These are phyloP conservation scores for Anas platyrhynchos DNA, from an alignment of 2,113 vertebrate species.

Conservation along the genomic window DNA sequence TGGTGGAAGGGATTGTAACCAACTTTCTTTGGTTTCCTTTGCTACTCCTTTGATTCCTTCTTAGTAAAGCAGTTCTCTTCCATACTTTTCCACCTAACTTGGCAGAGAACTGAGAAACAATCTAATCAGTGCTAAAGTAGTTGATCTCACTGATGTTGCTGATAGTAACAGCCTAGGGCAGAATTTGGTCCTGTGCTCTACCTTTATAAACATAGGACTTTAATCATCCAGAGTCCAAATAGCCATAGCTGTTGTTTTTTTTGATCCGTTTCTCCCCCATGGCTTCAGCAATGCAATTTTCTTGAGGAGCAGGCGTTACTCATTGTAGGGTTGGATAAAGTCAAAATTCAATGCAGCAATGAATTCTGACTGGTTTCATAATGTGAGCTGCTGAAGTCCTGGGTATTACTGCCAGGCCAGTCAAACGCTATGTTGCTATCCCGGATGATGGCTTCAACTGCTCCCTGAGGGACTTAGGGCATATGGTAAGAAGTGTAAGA, in stretches of 20 bases:
- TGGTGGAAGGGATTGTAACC: background rate
- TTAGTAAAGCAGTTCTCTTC: background rate
- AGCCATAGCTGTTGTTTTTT: background rate
- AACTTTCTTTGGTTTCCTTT: background rate
- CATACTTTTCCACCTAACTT: background rate
- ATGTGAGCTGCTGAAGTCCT: background rate
- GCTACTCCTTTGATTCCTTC: background rate
- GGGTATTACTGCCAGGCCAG: background rate
- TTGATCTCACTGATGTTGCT: background rate
- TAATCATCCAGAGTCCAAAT: background rate
- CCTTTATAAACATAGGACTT: background rate
- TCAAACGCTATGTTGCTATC: background rate
- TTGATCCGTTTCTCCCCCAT: background rate
- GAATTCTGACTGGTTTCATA: background rate
- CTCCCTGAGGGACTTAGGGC: background rate
- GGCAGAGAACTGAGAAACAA: background rate
- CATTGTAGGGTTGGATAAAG: background rate
- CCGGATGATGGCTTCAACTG: background rate
- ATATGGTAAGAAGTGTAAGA: background rate
- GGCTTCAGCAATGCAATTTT: background rate
- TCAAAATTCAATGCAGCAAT: background rate
- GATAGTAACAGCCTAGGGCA: background rate
- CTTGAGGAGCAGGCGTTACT: background rate
- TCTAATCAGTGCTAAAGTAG: background rate
- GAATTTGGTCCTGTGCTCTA: background rate